These are phyloP conservation scores for Rhingia campestris DNA, from an alignment of 2,888 invertebrate genomes.

Conservation along the genomic window DNA sequence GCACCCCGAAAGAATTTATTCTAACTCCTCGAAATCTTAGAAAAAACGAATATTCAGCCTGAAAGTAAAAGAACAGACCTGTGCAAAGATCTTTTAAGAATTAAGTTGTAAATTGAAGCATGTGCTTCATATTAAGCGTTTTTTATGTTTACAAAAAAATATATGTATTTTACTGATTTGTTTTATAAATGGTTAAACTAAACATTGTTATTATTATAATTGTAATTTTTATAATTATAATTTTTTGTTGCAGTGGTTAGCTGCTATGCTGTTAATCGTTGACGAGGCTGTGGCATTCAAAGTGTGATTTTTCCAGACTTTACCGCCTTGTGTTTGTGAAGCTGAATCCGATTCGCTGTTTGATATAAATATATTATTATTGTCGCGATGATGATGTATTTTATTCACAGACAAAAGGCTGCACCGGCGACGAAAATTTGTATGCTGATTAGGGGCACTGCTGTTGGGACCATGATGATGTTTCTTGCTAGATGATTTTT, in stretches of 20 bases:
- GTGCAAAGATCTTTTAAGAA: too few species aligned
- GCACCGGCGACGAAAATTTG: slow-evolving; percentile 38
- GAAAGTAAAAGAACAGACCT: too few species aligned
- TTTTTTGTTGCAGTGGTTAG: slow-evolving; percentile 30
- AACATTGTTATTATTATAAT: too few species aligned
- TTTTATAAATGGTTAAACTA: too few species aligned
- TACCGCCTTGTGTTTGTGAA: background rate
- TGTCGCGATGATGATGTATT: slow-evolving; percentile 15
- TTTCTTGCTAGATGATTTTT: slow-evolving; percentile 17
- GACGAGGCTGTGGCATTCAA: slow-evolving; percentile 3
- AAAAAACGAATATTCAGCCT: too few species aligned
- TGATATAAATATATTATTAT: background rate
- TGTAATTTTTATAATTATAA: slow-evolving; percentile 9
- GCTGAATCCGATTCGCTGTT: slow-evolving; percentile 8
- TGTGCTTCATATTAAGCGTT: too few species aligned
- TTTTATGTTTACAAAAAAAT: too few species aligned
- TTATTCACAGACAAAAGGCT: slow-evolving; percentile 43
- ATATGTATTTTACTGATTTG: too few species aligned
- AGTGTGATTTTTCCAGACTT: slow-evolving; percentile 10
- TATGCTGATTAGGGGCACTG: background rate
- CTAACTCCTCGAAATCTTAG: too few species aligned
- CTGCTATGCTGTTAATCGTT: slow-evolving; percentile 35
- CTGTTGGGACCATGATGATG: background rate
- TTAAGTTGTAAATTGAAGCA: too few species aligned
- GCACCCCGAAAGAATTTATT: too few species aligned